Percentiles rank a stretch among this genome's conserved stretches.
phyloP scores from a whole-genome alignment of 2,888 invertebrate genomes.

The Adineta ricciae region DNA sequence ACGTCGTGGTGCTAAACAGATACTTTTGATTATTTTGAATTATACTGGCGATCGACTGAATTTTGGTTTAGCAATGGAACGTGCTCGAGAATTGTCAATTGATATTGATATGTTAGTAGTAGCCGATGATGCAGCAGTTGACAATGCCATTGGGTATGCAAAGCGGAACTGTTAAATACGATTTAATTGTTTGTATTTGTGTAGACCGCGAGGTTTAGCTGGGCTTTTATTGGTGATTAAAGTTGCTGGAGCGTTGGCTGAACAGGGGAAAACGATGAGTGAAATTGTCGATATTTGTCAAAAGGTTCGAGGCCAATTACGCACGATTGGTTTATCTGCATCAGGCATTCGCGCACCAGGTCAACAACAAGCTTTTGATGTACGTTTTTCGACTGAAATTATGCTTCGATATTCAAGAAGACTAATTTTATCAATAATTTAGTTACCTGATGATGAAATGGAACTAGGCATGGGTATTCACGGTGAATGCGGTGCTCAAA shows the following conservation, averaged over 20 bases:
- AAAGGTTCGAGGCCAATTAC: constrained; percentile 42
- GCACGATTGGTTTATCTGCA: constrained; percentile 38
- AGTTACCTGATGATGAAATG: constrained; percentile 56
- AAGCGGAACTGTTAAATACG: constrained; percentile 34
- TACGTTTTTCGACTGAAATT: neutral
- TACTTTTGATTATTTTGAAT: constrained; percentile 62
- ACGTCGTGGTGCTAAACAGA: constrained; percentile 15
- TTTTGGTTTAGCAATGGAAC: constrained; percentile 70
- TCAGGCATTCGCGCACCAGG: constrained; percentile 17
- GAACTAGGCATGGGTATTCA: constrained; percentile 59
- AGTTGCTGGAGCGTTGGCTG: constrained; percentile 68
- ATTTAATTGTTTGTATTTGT: too few relatives aligned
- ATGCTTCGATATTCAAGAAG: neutral
- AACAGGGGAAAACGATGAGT: constrained; percentile 55
- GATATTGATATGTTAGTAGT: constrained; percentile 58
- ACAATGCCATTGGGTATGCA: constrained; percentile 44
- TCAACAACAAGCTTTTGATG: constrained; percentile 8
- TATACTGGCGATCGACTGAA: constrained; percentile 69
- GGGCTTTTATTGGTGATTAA: constrained; percentile 56
- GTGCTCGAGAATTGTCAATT: constrained; percentile 58
- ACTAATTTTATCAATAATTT: neutral
- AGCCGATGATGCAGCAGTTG: constrained; percentile 61
- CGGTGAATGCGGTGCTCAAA: constrained; percentile 55
- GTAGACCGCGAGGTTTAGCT: constrained; percentile 54
- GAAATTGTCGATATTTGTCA: constrained; percentile 52